Base-by-base conservation (phyloP, 2,797 vertebrate species). In the Sciurus vulgaris region DNA sequence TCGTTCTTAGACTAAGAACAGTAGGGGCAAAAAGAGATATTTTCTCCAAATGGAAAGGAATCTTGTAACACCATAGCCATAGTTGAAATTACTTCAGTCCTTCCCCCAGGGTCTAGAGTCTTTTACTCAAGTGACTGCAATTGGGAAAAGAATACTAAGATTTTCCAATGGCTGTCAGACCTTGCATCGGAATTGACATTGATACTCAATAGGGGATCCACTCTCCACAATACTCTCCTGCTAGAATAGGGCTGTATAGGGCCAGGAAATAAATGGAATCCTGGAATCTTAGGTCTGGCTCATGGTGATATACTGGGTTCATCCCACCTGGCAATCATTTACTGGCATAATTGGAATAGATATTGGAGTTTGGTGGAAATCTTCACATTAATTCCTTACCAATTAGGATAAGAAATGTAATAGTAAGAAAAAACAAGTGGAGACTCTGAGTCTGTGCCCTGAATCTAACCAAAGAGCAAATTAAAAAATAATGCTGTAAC, bases 1-100 rank as follows among this genome's bases (percentile, higher is more conserved):
- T 95, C 84, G 8, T 91, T 86, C 18, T 69, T 86, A 90, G 47
- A 86, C 61, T 26, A 44, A 72, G 54, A 76, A 77, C 76, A 67
- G 38, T 38, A 33, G 65, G 28, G n/a, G 65, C 59, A 95, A 47
- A 91, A 91, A 86, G 63, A 77, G 41, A 79, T 15, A 26, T 28
- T 70, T 35, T 22, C 26, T 74, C 15, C 35, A 72, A 59, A 30
- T 78, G 38, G 69, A 96, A 67, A 91, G 28, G 24, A 79, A 89
- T 84, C 24, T 44, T 73, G 44, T 4, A 81, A 72, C 15, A 76
- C 15, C 44, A 38, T 7, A 76, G 79, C 41, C 76, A 70, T 56
- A 70, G 15, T 2, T 95, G 61, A 47, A 87, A 92, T n/a, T 30
- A 15, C 49, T 67, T 35, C 44, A 78, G 47, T 28, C 47, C 30